Percentiles rank a stretch among this genome's conserved stretches.
phyloP scores from a whole-genome alignment of 2,113 vertebrate genomes.

The Dromas ardeola region DNA sequence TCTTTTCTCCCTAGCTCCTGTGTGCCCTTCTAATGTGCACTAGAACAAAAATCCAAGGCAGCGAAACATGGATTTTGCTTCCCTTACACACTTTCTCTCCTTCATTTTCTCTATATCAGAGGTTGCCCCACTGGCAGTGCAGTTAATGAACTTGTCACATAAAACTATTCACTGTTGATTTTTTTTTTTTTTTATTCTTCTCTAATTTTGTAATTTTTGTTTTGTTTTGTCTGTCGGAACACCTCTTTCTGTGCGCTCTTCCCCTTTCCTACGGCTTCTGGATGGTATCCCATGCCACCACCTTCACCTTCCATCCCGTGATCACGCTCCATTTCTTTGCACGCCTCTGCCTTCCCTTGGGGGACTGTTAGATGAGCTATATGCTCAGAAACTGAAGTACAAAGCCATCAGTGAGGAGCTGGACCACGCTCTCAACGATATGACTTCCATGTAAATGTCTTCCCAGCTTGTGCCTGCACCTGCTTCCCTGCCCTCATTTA shows the following conservation, averaged over 20 bases:
- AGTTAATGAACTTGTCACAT: constrained; percentile 6
- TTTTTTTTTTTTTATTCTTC: background rate
- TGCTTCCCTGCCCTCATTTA: constrained; percentile 45
- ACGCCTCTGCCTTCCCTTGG: constrained; percentile 63
- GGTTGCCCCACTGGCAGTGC: background rate
- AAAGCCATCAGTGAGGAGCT: constrained; percentile 99
- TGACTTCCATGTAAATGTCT: constrained; percentile 98
- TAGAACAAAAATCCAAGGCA: background rate
- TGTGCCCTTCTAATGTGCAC: background rate
- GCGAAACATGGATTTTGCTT: background rate
- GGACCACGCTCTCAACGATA: constrained; percentile 99
- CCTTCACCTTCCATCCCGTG: constrained; percentile 49
- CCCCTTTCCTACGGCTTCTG: constrained; percentile 63
- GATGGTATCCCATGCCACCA: constrained; percentile 48
- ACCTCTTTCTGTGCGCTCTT: constrained; percentile 49
- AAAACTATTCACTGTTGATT: background rate
- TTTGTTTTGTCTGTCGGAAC: constrained; percentile 55
- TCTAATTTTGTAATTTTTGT: constrained; percentile 49
- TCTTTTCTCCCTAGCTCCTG: background rate
- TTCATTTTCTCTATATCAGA: background rate
- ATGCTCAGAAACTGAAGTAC: constrained; percentile 99
- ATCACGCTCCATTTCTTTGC: constrained; percentile 61
- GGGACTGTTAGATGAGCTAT: constrained; percentile 90
- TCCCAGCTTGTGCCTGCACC: constrained; percentile 55
- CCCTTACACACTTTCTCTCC: background rate